These are phyloP conservation scores for Tupaia tana DNA, from an alignment of 2,113 vertebrate genomes.

Conservation along the genomic window DNA sequence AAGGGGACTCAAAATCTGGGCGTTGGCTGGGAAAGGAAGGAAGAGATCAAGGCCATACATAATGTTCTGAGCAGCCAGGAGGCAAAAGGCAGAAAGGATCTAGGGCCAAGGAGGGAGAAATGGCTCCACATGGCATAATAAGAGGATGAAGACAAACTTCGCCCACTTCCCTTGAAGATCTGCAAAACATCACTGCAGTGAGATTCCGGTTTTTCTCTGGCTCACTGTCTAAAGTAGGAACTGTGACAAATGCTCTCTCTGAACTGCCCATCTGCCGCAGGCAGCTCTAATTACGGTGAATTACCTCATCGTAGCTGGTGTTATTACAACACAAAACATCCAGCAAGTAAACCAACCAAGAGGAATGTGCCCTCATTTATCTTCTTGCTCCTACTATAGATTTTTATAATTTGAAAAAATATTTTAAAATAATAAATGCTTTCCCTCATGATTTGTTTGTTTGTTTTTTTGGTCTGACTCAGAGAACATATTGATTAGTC, in stretches of 20 bases:
- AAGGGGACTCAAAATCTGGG: not conserved
- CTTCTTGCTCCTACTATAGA: not conserved
- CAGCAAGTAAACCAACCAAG: not conserved
- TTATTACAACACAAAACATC: not conserved
- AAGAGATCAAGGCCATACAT: not conserved
- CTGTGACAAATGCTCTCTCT: constrained; percentile 51
- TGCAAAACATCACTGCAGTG: not conserved
- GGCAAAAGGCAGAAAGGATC: not conserved
- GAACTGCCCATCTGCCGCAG: constrained; percentile 19
- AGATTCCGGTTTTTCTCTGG: not conserved
- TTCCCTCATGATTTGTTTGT: not conserved
- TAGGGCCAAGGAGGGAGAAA: not conserved
- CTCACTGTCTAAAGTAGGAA: not conserved
- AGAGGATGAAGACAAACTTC: not conserved
- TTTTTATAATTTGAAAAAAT: not conserved
- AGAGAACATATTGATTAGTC: not conserved
- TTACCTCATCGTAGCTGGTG: constrained; percentile 35
- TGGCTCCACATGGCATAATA: not conserved
- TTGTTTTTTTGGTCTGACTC: not conserved
- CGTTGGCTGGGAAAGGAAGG: not conserved
- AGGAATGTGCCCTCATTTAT: constrained; percentile 16
- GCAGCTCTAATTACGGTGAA: constrained; percentile 47
- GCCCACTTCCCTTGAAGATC: not conserved
- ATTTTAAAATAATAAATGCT: not conserved
- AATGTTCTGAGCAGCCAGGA: not conserved